A percentile compares a stretch with the other conserved stretches of the same genome.
Evolutionary conservation across 2,888 invertebrate genomes (phyloP).

Genomic region (Acanthosepion pharaonis): DNA sequence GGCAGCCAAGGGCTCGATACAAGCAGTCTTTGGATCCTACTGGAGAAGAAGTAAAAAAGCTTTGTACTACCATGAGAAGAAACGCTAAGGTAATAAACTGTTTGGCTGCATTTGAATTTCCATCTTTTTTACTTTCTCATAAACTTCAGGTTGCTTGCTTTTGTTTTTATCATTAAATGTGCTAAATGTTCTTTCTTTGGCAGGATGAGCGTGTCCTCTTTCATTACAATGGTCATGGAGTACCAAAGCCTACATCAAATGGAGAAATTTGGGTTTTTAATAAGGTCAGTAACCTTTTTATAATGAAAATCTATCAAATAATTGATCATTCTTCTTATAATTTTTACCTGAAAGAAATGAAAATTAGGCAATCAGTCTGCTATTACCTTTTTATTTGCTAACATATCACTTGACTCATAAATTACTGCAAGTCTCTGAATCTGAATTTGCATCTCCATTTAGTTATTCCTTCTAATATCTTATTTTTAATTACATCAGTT

Average conservation of each 20-base stretch:
- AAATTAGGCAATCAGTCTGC: no score
- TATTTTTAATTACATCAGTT: no score
- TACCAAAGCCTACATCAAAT: slow-evolving; percentile 96
- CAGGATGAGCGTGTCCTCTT: slow-evolving; percentile 95
- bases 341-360: no score
- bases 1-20: slow-evolving; percentile 96
- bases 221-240: slow-evolving; percentile 99
- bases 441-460: no score
- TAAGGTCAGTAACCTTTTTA: slow-evolving; percentile 79
- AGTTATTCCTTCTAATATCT: no score
- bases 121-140: neutral
- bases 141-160: neutral
- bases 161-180: neutral
- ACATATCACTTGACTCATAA: no score
- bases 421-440: no score
- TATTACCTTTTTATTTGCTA: no score
- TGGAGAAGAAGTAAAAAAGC: slow-evolving; percentile 96
- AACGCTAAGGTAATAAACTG: slow-evolving; percentile 85
- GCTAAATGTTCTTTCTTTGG: neutral
- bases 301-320: neutral
- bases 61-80: slow-evolving; percentile 92
- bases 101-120: neutral
- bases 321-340: no score
- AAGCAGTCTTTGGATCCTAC: slow-evolving; percentile 98
- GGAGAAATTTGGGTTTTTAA: slow-evolving; percentile 99